These are phyloP conservation scores for Vombatus ursinus DNA, from an alignment of 2,113 vertebrate genomes.

Conservation along the genomic window DNA sequence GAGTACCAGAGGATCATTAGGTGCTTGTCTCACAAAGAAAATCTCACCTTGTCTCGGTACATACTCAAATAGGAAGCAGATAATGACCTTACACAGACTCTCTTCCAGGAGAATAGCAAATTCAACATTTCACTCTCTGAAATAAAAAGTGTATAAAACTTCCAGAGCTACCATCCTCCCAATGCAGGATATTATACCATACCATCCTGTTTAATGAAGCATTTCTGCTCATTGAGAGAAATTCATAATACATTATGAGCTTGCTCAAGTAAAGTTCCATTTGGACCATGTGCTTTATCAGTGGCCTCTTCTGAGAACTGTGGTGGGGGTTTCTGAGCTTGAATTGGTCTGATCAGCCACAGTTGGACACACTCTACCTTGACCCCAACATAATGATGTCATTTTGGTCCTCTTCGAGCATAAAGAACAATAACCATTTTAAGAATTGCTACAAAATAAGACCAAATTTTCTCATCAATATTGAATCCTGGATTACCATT, in stretches of 20 bases:
- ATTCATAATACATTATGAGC: conserved; percentile 44
- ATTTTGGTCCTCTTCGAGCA: not conserved
- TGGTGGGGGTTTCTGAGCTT: not conserved
- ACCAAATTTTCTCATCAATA: conserved; percentile 1
- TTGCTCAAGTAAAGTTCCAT: conserved; percentile 17
- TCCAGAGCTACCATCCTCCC: not conserved
- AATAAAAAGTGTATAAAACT: conserved; percentile 33
- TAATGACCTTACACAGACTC: not conserved
- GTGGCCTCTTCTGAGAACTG: conserved; percentile 3
- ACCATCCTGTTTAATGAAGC: not conserved
- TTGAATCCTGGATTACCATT: not conserved
- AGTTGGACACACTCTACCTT: not conserved
- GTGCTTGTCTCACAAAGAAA: not conserved
- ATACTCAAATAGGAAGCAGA: not conserved
- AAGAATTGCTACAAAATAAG: not conserved
- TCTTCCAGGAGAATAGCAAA: not conserved
- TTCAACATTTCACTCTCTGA: not conserved
- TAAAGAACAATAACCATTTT: not conserved
- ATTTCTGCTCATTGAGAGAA: conserved; percentile 24
- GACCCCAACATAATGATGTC: not conserved
- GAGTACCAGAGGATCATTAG: not conserved
- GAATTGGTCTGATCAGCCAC: not conserved
- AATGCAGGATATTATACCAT: not conserved
- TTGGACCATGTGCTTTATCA: not conserved
- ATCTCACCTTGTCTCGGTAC: not conserved